Evolutionary conservation across 2,888 invertebrate genomes (phyloP), one percentile per base, ranked within the genome.

Genomic region (Melipona beecheii): DNA sequence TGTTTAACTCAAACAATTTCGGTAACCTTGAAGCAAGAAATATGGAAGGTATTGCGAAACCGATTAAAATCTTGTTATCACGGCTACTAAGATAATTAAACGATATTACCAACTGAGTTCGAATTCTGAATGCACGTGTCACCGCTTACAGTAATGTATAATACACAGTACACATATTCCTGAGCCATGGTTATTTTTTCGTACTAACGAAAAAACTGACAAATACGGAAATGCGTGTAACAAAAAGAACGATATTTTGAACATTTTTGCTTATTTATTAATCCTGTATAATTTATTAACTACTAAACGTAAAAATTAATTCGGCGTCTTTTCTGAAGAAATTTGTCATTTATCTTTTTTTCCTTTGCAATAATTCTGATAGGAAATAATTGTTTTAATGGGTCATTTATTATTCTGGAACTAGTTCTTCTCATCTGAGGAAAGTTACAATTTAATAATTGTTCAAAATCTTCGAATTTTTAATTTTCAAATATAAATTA

Each of bases 21-120:
- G 27, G 56, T 24, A 75, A 78, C 24, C 66, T 76, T 75, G 49
- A 17, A 31, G 50, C 13, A 36, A 36, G 31, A 58, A 78, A 54
- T 71, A 64, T 66, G 27, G 27, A 54, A 58, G 50, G 13, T 36
- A 36, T 54, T 81, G 74, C 49, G 76, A 54, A 69, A 71, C 78
- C 71, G 73, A 87, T 84, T 78, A 56, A 86, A 81, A 84, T 86
- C 84, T 81, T 70, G 71, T 87, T 87, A 88, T 87, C 88, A 58
- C 24, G 43, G 15, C 21, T 49, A 17, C 62, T 36, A 58, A 68
- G 85, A 83, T 83, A 83, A 82, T 86, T 85, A 73, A 73, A 17
- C 43, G 71, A 69, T 75, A 78, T 83, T 80, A 76, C 60, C 64
- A 70, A 65, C 68, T 56, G 31, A 17, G n/a, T 50, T 52, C 56